Conservation (phyloP, 2,797 vertebrate species). For the Xiphorhynchus erythropygius region DNA sequence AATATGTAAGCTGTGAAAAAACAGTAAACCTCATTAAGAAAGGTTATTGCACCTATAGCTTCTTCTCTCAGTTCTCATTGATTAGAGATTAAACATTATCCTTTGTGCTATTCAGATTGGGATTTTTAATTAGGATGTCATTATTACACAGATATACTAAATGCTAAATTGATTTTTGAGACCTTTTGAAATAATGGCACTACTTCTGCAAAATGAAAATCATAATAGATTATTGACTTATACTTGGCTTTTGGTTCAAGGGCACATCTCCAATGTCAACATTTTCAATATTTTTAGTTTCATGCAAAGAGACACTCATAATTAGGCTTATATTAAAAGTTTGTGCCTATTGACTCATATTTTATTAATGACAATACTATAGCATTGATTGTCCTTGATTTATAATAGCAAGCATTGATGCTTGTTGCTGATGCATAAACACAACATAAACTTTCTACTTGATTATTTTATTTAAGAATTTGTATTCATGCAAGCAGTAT, state of each 20-base stretch:
- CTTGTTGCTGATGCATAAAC: slow-evolving; percentile 35
- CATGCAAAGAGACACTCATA: slow-evolving; percentile 78
- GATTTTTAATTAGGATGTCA: slow-evolving; percentile 84
- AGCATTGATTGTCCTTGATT: slow-evolving; percentile 85
- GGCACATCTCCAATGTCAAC: slow-evolving; percentile 83
- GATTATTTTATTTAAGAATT: slow-evolving; percentile 45
- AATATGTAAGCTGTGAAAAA: slow-evolving; percentile 39
- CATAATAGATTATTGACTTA: slow-evolving; percentile 88
- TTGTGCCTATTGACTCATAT: slow-evolving; percentile 78
- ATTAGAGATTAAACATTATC: slow-evolving; percentile 80
- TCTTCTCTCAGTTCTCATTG: slow-evolving; percentile 71
- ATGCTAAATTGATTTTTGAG: slow-evolving; percentile 83
- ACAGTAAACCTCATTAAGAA: slow-evolving; percentile 63
- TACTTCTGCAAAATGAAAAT: slow-evolving; percentile 85
- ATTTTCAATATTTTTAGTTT: slow-evolving; percentile 83
- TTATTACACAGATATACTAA: slow-evolving; percentile 83
- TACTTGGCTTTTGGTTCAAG: slow-evolving; percentile 78
- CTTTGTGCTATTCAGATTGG: slow-evolving; percentile 74
- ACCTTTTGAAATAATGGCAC: slow-evolving; percentile 82
- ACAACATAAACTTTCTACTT: slow-evolving; percentile 29
- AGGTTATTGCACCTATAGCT: slow-evolving; percentile 75
- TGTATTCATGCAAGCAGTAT: background rate
- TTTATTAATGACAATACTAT: slow-evolving; percentile 85
- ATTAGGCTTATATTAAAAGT: slow-evolving; percentile 82
- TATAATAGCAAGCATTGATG: slow-evolving; percentile 37